Evolutionary conservation across 2,888 invertebrate species (phyloP), one percentile per base, ranked within the genome.

Genomic region (Odontocerum albicorne): DNA sequence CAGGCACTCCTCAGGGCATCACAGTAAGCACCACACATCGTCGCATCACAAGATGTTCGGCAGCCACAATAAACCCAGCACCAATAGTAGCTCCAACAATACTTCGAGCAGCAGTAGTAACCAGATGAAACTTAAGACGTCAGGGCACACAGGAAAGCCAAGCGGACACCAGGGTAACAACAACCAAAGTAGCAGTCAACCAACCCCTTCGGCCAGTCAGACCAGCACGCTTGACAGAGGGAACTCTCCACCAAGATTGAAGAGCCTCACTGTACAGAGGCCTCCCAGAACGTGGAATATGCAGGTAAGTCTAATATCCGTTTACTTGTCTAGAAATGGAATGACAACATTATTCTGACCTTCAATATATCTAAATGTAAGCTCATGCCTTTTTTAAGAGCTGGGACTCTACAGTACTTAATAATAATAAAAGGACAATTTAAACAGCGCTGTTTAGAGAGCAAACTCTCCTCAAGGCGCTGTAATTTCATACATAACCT

Each of bases 231-330:
- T 63, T 43, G 49, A 67, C 35, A 52, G 68, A 49, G 68, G 64
- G 21, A 66, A 57, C 50, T 63, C 64, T 20, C 64, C 59, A 42
- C 64, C 66, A 27, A 62, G 59, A 32, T 44, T 56, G 20, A 54
- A 51, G 21, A 54, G 57, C 2, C 22, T 55, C 44, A 63, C 58
- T 38, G 67, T 64, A 50, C 66, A 70, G 20, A 68, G 69, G 58
- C 70, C 75, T 12, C 79, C 81, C 22, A 73, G 81, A 64, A 75
- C 79, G 57, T 81, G 81, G 81, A 80, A 75, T 63, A 74, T 74
- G 66, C 80, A 80, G 72, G 75, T 81, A 65, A 72, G 75, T 64
- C 19, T 36, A 16, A 20, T 35, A 19, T 33, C 35, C 38, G n/a
- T n/a, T n/a, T n/a, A n/a, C n/a, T n/a, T n/a, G n/a, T n/a, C n/a